phyloP scores from a whole-genome alignment of 2,113 vertebrate genomes.

The Myiagra hebetior region DNA sequence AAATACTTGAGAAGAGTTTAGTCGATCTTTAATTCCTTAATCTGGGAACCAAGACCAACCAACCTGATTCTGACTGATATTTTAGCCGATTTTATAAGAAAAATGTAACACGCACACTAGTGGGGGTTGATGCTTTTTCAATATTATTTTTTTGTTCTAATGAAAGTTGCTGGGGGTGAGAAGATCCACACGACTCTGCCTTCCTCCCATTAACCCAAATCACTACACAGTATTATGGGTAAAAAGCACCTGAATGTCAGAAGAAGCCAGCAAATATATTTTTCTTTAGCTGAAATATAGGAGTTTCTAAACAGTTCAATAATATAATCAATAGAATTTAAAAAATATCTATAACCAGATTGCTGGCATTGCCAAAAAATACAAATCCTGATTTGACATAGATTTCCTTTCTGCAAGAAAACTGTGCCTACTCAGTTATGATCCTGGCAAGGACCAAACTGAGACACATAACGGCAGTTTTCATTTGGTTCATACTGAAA shows the following conservation, averaged over 20 bases:
- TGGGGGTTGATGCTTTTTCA: not conserved
- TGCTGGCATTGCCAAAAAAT: not conserved
- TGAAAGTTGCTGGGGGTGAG: not conserved
- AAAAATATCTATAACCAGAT: not conserved
- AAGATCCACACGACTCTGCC: not conserved
- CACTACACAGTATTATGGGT: not conserved
- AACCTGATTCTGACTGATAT: slow-evolving; percentile 17
- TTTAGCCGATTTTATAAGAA: slow-evolving; percentile 25
- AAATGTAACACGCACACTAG: not conserved
- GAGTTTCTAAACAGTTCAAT: not conserved
- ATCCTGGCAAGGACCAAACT: not conserved
- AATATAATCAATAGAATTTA: not conserved
- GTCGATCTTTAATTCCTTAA: slow-evolving; percentile 78
- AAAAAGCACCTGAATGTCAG: not conserved
- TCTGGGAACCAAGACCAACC: slow-evolving; percentile 61
- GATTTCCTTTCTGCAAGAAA: not conserved
- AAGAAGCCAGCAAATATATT: not conserved
- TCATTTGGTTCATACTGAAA: not conserved
- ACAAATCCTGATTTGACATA: not conserved
- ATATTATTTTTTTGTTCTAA: not conserved
- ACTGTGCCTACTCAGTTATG: not conserved
- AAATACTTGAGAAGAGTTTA: slow-evolving; percentile 81
- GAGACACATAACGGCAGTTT: not conserved
- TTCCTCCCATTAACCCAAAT: not conserved
- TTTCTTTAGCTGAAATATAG: not conserved